These are phyloP conservation scores for Uropetala carovei DNA, from an alignment of 2,888 invertebrate genomes.

Conservation along the genomic window DNA sequence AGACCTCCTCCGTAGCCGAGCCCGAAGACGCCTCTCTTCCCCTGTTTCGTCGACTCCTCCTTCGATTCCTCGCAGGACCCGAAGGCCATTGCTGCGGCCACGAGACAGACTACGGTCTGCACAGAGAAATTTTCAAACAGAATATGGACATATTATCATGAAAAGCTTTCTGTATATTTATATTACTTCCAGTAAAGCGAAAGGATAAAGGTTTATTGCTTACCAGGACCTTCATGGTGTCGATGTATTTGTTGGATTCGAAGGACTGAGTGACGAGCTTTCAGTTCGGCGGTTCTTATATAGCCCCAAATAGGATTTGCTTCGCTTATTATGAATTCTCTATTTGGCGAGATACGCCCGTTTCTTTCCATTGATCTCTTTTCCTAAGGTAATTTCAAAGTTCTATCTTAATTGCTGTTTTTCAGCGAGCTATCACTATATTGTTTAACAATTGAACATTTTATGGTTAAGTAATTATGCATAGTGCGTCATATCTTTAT, in stretches of 20 bases:
- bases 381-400: not conserved
- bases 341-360: too few relatives aligned
- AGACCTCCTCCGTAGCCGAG: constrained; percentile 64
- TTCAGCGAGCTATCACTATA: too few relatives aligned
- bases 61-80: constrained; percentile 43
- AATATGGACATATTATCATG: not conserved
- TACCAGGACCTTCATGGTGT: not conserved
- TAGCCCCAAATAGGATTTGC: not conserved
- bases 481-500: too few relatives aligned
- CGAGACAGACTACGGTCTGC: not conserved
- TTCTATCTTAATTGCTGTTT: not conserved
- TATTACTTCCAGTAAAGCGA: not conserved
- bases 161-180: not conserved
- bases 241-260: not conserved
- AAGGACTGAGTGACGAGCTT: not conserved
- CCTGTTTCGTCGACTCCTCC: constrained; percentile 28
- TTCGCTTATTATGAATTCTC: not conserved
- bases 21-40: constrained; percentile 68
- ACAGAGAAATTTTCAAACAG: not conserved
- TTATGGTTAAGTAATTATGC: too few relatives aligned
- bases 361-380: not conserved
- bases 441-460: too few relatives aligned
- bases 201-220: not conserved
- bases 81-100: not conserved
- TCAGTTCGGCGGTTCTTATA: not conserved